Conservation (phyloP, 2,113 vertebrate species). For the Bambusicola thoracicus region DNA sequence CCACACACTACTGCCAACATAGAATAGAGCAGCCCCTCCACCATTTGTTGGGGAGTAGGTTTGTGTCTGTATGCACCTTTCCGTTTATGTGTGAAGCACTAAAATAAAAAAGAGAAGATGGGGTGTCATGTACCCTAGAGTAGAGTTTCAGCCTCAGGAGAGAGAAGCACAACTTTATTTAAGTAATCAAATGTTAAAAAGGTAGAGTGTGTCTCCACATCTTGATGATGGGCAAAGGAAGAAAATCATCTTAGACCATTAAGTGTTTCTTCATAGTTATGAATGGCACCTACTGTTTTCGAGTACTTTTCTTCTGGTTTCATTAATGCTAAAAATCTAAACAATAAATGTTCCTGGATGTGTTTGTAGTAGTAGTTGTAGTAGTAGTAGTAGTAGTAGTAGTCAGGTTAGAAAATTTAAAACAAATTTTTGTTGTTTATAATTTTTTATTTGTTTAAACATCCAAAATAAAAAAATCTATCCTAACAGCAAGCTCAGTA, state of each 20-base stretch:
- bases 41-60: neutral
- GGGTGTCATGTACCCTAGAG: neutral
- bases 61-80: neutral
- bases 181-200: neutral
- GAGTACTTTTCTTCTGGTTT: neutral
- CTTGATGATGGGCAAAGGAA: neutral
- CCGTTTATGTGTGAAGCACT: neutral
- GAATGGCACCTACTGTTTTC: neutral
- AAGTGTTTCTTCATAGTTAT: neutral
- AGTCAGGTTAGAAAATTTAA: neutral
- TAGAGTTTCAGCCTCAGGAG: neutral
- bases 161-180: neutral
- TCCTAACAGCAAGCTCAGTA: neutral
- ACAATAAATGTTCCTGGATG: neutral
- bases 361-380: neutral
- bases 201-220: neutral
- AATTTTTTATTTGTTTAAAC: neutral
- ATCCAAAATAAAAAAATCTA: neutral
- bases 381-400: too few species aligned
- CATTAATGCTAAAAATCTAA: neutral
- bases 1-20: neutral
- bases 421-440: neutral
- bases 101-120: neutral
- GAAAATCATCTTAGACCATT: neutral
- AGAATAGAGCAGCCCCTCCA: neutral